Conservation (phyloP, 2,113 vertebrate species). For the Telmatochromis sp. region DNA sequence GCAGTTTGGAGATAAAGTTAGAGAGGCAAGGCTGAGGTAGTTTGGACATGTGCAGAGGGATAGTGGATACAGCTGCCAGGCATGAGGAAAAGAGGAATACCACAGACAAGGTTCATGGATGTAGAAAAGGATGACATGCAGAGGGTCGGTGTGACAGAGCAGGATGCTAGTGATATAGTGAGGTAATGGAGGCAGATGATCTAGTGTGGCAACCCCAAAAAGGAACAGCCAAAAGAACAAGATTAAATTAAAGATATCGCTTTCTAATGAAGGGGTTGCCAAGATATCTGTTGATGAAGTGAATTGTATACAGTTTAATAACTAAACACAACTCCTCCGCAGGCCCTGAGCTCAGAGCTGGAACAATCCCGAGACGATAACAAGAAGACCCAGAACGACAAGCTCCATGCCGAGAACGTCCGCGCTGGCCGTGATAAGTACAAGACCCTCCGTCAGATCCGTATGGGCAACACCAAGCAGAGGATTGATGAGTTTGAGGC, state of each 20-base stretch:
- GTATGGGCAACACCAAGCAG: slow-evolving; percentile 97
- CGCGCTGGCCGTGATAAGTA: slow-evolving; percentile 93
- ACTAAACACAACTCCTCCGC: background rate
- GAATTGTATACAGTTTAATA: background rate
- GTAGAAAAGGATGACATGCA: background rate
- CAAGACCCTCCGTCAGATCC: slow-evolving; percentile 96
- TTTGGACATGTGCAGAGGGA: background rate
- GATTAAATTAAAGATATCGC: background rate
- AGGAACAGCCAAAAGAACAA: background rate
- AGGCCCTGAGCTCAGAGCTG: slow-evolving; percentile 88
- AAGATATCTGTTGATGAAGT: background rate
- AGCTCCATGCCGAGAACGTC: slow-evolving; percentile 88
- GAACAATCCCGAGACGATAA: slow-evolving; percentile 76
- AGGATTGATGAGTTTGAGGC: slow-evolving; percentile 95
- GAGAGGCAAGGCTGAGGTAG: background rate
- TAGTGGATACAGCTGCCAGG: background rate
- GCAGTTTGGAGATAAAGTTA: background rate
- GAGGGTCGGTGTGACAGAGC: background rate
- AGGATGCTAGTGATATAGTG: background rate
- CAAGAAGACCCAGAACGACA: slow-evolving; percentile 84
- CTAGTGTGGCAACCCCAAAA: background rate
- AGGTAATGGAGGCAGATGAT: fast-evolving
- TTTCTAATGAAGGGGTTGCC: background rate
- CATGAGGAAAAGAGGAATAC: background rate
- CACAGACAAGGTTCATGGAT: background rate